Conservation (phyloP, 2,113 vertebrate species). For the Campylorhamphus procurvoides region DNA sequence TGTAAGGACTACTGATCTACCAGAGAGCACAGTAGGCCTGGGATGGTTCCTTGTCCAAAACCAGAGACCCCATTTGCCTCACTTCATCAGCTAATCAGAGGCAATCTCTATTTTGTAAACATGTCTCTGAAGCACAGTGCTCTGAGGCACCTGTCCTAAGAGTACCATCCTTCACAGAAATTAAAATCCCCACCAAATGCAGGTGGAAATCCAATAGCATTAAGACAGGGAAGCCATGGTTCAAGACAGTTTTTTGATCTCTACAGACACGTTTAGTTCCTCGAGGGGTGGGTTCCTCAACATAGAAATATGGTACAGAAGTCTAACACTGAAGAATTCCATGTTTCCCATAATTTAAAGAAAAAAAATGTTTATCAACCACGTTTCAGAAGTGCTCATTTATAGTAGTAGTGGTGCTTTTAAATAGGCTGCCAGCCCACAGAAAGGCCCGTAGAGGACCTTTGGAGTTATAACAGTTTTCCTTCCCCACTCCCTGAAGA, state of each 20-base stretch:
- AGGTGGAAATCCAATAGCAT: not conserved
- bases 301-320: not conserved
- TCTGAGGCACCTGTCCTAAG: not conserved
- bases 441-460: not conserved
- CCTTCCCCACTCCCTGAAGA: conserved; percentile 50
- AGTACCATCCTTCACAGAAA: not conserved
- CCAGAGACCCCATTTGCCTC: not conserved
- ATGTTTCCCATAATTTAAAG: not conserved
- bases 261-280: not conserved
- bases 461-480: not conserved
- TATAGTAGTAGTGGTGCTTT: not conserved
- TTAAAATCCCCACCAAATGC: not conserved
- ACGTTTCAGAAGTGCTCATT: not conserved
- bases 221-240: not conserved
- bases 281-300: not conserved
- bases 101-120: not conserved
- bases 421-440: not conserved
- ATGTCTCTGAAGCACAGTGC: not conserved
- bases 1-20: not conserved
- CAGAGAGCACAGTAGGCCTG: not conserved
- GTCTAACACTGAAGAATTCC: not conserved
- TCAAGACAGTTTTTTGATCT: not conserved
- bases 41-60: not conserved
- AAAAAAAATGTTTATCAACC: fast-evolving
- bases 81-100: not conserved